phyloP scores from a whole-genome alignment of 2,797 vertebrate genomes.

The Vipera ursinii region DNA sequence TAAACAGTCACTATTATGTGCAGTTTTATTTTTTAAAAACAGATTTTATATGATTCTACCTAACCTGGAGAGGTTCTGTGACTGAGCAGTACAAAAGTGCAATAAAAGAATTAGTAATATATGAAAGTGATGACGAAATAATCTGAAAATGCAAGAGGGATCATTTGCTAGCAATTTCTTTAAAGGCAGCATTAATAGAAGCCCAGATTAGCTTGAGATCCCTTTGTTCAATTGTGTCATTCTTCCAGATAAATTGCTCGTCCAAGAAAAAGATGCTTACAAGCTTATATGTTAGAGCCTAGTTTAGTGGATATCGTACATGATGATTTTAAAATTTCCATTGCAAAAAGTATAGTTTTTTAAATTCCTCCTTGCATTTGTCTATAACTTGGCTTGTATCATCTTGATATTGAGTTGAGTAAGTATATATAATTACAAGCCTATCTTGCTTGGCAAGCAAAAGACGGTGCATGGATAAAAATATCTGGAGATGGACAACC shows the following conservation, averaged over 20 bases:
- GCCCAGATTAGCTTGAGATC: slow-evolving; percentile 14
- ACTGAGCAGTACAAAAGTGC: neutral
- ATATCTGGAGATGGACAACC: neutral
- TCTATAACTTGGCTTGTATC: no score
- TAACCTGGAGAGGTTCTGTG: neutral
- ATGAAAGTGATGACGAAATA: neutral
- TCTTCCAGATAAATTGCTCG: neutral
- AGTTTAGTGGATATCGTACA: no score
- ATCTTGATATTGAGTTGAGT: no score
- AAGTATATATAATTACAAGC: neutral
- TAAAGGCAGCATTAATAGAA: slow-evolving; percentile 19
- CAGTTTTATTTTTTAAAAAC: neutral
- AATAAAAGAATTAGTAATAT: neutral
- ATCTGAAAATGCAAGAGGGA: neutral
- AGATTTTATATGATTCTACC: neutral
- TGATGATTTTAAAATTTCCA: no score
- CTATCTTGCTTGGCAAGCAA: neutral
- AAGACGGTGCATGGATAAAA: neutral
- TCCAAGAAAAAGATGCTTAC: neutral
- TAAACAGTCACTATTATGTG: neutral
- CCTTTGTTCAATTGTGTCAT: neutral
- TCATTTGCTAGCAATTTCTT: neutral
- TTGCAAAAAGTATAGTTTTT: no score
- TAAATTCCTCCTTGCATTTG: no score
- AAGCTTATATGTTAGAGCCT: neutral